Percentiles rank a stretch among this genome's conserved stretches.
Evolutionary conservation across 2,888 invertebrate genomes (phyloP).

Genomic region (Augochlorella aurata): DNA sequence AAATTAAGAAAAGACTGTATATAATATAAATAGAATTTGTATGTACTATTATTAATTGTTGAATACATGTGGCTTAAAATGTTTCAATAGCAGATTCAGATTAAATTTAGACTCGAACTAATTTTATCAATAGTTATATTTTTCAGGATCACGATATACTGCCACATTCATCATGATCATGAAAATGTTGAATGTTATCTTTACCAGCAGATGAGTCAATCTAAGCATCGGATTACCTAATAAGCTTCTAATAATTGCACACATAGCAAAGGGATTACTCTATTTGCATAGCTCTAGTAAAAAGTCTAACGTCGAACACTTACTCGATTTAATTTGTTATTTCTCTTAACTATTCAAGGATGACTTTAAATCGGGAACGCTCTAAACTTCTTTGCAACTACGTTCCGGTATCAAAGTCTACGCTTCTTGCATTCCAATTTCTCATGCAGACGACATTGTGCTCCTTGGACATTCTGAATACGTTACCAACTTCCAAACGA

Average conservation of each 20-base stretch:
- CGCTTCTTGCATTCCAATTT: slow-evolving; percentile 42
- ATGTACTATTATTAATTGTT: no score
- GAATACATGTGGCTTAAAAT: no score
- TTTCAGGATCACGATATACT: no score
- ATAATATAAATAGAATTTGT: no score
- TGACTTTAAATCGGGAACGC: not conserved
- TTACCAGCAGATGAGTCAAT: no score
- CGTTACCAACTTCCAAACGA: slow-evolving; percentile 21
- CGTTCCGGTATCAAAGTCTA: slow-evolving; percentile 26
- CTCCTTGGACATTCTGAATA: slow-evolving; percentile 23
- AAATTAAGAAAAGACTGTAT: not conserved
- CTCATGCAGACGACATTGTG: slow-evolving; percentile 42
- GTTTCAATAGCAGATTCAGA: no score
- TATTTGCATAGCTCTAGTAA: not conserved
- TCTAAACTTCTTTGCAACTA: slow-evolving; percentile 37
- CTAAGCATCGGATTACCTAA: no score
- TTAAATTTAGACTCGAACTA: no score
- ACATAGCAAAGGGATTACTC: not conserved
- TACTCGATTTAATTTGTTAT: not conserved
- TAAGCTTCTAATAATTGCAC: not conserved
- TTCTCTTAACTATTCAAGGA: not conserved
- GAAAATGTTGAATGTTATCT: no score
- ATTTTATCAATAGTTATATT: no score
- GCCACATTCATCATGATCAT: no score
- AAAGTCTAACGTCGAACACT: slow-evolving; percentile 2